phyloP scores from a whole-genome alignment of 1,140 invertebrate species.

The Varroa destructor region DNA sequence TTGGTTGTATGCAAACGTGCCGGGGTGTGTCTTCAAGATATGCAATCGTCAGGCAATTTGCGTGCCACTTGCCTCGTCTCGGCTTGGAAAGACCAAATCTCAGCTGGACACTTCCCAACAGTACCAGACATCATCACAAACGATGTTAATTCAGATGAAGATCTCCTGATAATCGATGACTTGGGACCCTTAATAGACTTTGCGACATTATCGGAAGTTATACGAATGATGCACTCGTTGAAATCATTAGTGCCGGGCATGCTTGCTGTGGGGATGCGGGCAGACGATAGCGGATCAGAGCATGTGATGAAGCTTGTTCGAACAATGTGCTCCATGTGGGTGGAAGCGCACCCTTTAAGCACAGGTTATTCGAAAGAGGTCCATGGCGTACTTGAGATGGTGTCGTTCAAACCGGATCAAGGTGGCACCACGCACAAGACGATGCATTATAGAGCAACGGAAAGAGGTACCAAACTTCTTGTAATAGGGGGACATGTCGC shows the following conservation, averaged over 20 bases:
- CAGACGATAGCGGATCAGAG: conserved; percentile 3
- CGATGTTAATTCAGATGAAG: background rate
- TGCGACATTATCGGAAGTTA: background rate
- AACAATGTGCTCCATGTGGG: conserved; percentile 12
- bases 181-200: background rate
- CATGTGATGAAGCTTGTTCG: background rate
- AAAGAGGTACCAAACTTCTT: conserved; percentile 10
- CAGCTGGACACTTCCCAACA: background rate
- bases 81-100: background rate
- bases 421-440: background rate
- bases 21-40: background rate
- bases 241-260: background rate
- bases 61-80: conserved; percentile 3
- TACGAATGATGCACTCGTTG: background rate
- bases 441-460: conserved; percentile 19
- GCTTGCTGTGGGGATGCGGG: background rate
- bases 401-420: background rate
- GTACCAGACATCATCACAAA: background rate
- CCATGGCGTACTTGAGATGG: background rate
- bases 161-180: background rate
- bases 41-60: background rate
- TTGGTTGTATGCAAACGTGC: conserved; percentile 1
- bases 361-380: conserved; percentile 20
- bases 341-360: background rate
- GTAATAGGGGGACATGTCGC: conserved; percentile 4